Percentiles rank a stretch among this genome's conserved stretches.
Conservation (phyloP, 2,797 vertebrate species). For the Monodelphis domestica region DNA sequence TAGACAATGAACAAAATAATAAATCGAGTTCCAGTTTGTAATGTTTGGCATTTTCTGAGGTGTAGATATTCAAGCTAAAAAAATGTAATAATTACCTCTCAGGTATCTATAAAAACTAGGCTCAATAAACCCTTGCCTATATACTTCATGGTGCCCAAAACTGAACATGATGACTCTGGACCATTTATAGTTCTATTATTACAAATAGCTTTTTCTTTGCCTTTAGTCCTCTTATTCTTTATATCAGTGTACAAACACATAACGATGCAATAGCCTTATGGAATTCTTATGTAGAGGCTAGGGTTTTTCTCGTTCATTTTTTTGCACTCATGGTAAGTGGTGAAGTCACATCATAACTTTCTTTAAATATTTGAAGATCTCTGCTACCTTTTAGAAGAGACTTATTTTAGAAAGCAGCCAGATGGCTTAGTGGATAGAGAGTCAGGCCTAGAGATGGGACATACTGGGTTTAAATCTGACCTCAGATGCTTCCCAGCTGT, state of each 20-base stretch:
- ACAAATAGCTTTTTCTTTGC: background rate
- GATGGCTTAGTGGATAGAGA: too few species aligned
- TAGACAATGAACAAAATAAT: background rate
- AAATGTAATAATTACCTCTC: background rate
- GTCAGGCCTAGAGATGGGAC: too few species aligned
- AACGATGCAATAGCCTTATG: background rate
- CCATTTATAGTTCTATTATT: background rate
- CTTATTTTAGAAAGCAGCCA: too few species aligned
- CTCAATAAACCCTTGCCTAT: too few species aligned
- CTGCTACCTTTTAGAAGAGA: background rate
- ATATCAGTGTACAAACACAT: background rate
- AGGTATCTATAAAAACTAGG: background rate
- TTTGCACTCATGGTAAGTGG: background rate
- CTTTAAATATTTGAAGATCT: background rate
- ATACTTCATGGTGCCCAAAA: background rate
- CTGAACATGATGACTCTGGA: background rate
- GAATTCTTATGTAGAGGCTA: background rate
- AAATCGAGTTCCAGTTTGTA: background rate
- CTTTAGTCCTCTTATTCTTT: background rate
- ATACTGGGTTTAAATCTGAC: too few species aligned
- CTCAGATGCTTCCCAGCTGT: too few species aligned
- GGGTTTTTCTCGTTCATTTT: background rate
- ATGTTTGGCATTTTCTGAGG: background rate
- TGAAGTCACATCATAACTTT: background rate
- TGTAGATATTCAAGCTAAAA: background rate